Evolutionary conservation across 2,113 vertebrate species (phyloP).

Genomic region (Ploceus nigricollis): DNA sequence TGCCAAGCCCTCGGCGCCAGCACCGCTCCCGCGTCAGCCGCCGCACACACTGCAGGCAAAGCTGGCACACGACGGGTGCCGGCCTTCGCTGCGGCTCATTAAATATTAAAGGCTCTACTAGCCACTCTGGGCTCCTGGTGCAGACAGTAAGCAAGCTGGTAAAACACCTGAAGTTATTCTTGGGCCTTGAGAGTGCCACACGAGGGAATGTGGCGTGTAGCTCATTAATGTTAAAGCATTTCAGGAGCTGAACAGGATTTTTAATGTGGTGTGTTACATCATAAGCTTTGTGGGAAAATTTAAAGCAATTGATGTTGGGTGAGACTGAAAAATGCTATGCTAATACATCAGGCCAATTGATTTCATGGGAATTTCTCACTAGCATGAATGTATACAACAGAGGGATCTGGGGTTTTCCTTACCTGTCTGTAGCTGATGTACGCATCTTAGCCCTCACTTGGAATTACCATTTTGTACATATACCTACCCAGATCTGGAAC

Average conservation of each 20-base stretch:
- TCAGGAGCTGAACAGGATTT: slow-evolving; percentile 6
- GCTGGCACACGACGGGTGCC: not conserved
- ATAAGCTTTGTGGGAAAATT: slow-evolving; percentile 29
- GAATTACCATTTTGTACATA: not conserved
- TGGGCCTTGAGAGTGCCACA: slow-evolving; percentile 5
- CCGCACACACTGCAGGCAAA: not conserved
- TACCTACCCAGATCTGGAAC: not conserved
- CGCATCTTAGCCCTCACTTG: not conserved
- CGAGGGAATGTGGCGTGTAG: not conserved
- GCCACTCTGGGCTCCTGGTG: not conserved
- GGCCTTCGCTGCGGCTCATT: not conserved
- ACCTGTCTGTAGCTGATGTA: not conserved
- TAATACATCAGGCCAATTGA: not conserved
- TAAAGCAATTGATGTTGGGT: not conserved
- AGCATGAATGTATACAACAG: not conserved
- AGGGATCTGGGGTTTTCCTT: not conserved
- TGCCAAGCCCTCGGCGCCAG: not conserved
- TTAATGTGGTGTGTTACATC: slow-evolving; percentile 22
- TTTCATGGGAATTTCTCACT: not conserved
- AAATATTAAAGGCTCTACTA: not conserved
- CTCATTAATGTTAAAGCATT: slow-evolving; percentile 42
- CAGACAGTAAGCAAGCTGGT: not conserved
- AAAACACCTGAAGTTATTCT: slow-evolving; percentile 47
- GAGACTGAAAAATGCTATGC: not conserved
- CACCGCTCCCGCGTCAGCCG: not conserved